These are phyloP conservation scores for Oligia strigilis DNA, from an alignment of 2,888 invertebrate genomes.

Conservation along the genomic window DNA sequence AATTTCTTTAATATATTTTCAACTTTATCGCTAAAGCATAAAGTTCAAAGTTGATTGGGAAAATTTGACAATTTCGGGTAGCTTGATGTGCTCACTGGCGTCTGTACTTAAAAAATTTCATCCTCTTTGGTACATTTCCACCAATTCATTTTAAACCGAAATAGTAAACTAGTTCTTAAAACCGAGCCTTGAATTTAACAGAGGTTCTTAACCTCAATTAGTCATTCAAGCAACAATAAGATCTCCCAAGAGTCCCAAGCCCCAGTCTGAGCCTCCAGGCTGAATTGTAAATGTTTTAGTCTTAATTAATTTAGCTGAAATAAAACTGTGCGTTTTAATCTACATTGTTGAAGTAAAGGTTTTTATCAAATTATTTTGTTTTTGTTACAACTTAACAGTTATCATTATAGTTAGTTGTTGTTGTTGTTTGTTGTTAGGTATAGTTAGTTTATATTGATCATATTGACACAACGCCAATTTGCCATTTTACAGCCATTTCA, in stretches of 20 bases:
- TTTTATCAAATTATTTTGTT: not conserved
- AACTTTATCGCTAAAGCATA: too few relatives aligned
- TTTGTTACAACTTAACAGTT: not conserved
- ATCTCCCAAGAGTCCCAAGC: conserved; percentile 9
- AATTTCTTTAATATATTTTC: too few relatives aligned
- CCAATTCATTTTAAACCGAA: not conserved
- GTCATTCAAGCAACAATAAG: conserved; percentile 21
- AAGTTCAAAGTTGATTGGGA: too few relatives aligned
- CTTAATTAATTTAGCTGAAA: conserved; percentile 35
- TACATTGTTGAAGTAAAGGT: not conserved
- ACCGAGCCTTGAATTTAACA: conserved; percentile 4
- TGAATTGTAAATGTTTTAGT: conserved; percentile 6
- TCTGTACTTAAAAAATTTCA: not conserved
- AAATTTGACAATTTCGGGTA: too few relatives aligned
- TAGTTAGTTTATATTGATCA: too few relatives aligned
- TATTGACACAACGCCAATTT: not conserved
- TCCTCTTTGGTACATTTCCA: not conserved
- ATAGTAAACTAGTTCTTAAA: conserved; percentile 29
- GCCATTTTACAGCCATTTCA: too few relatives aligned
- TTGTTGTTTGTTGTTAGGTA: too few relatives aligned
- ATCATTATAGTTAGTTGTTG: too few relatives aligned
- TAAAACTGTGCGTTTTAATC: not conserved
- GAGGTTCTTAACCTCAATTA: conserved; percentile 39
- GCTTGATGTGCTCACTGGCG: too few relatives aligned
- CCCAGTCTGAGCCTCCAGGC: conserved; percentile 19